A percentile compares a stretch with the other conserved stretches of the same genome.
Conservation (phyloP, 1,140 invertebrate species). For the Sesamia nonagrioides region DNA sequence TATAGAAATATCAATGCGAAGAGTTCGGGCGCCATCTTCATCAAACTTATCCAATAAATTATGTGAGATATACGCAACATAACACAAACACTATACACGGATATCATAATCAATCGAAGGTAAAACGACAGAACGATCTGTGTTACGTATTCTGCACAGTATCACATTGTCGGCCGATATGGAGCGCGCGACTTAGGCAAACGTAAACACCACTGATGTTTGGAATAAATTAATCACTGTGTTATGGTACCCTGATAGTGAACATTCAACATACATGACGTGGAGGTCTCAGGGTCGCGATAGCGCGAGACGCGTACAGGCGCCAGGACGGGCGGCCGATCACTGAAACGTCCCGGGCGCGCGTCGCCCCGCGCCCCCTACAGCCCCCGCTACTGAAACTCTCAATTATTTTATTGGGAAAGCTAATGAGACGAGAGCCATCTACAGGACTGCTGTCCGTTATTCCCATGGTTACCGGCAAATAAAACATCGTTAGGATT, state of each 20-base stretch:
- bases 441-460: conserved; percentile 68
- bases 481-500: conserved; percentile 44
- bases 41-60: conserved; percentile 41
- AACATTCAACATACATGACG: conserved; percentile 65
- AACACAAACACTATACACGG: conserved; percentile 40
- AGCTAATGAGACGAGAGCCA: conserved; percentile 83
- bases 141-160: conserved; percentile 38
- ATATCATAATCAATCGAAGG: conserved; percentile 54
- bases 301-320: conserved; percentile 63
- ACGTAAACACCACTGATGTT: conserved; percentile 61
- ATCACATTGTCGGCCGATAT: conserved; percentile 7
- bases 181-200: conserved; percentile 12
- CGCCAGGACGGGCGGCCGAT: conserved; percentile 77
- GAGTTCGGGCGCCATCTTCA: conserved; percentile 30
- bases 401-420: conserved; percentile 86
- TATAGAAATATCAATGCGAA: conserved; percentile 20
- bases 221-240: conserved; percentile 54
- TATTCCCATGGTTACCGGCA: conserved; percentile 65
- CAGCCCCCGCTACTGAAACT: conserved; percentile 75
- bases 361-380: conserved; percentile 61
- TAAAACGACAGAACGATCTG: conserved; percentile 34
- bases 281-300: conserved; percentile 41
- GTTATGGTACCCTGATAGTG: conserved; percentile 63
- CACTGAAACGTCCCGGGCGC: conserved; percentile 74
- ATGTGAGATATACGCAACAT: conserved; percentile 31